Percentiles rank a stretch among this genome's conserved stretches.
Conservation (phyloP, 2,113 vertebrate species). For the Chaenogobius annularis region DNA sequence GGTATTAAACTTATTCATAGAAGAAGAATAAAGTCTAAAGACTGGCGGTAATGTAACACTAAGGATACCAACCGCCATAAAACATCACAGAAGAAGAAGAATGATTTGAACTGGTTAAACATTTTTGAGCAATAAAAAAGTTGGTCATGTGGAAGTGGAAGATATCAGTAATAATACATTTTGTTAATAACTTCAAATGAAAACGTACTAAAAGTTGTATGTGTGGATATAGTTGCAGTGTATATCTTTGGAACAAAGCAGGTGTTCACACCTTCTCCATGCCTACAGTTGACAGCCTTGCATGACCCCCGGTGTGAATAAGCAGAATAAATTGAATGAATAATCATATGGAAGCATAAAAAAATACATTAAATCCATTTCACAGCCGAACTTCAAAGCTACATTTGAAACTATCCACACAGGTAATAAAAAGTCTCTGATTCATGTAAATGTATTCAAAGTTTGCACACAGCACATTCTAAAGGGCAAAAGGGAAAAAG, state of each 20-base stretch:
- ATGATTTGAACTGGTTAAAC: no score
- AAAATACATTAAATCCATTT: background rate
- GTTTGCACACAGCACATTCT: constrained; percentile 2
- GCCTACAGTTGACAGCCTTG: background rate
- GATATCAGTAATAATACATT: no score
- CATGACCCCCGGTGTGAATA: background rate
- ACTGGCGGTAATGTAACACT: no score
- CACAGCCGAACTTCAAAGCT: constrained; percentile 3
- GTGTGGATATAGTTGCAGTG: background rate
- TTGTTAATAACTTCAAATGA: background rate
- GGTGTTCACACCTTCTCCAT: background rate
- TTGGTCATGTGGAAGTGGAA: no score
- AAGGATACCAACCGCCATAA: no score
- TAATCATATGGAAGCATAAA: background rate
- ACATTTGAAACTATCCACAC: background rate
- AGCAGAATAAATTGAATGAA: background rate
- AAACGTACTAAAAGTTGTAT: background rate
- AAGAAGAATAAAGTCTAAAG: no score
- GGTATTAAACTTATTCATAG: no score
- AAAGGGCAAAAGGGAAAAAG: constrained; percentile 9
- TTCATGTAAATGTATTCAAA: constrained; percentile 12
- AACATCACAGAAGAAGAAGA: no score
- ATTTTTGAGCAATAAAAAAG: no score
- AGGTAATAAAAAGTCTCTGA: constrained; percentile 9
- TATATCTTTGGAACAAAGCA: background rate